Conservation (phyloP, 2,113 vertebrate species). For the Labeo rohita region DNA sequence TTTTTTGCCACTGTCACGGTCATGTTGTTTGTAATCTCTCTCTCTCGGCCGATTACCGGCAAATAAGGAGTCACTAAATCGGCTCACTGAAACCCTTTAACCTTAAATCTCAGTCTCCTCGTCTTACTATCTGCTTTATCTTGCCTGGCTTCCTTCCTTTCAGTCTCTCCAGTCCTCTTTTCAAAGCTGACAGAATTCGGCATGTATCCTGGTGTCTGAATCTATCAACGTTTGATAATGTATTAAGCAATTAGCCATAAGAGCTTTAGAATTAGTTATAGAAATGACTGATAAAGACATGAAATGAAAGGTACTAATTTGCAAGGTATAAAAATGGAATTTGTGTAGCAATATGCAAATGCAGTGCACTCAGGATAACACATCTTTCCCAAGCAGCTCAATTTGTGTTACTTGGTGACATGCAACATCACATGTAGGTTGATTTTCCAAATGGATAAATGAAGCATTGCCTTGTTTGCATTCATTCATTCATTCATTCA, state of each 20-base stretch:
- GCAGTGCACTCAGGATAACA: background rate
- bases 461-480: background rate
- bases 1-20: background rate
- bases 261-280: background rate
- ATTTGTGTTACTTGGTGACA: background rate
- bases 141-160: constrained; percentile 53
- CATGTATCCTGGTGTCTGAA: background rate
- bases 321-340: background rate
- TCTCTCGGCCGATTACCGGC: background rate
- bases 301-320: background rate
- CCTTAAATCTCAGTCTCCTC: background rate
- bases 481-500: background rate
- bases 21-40: background rate
- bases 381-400: background rate
- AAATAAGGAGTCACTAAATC: background rate
- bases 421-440: background rate
- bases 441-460: background rate
- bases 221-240: background rate
- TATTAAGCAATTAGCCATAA: background rate
- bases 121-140: constrained; percentile 17
- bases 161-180: constrained; percentile 51
- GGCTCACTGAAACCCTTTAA: constrained; percentile 30
- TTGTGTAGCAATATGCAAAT: background rate
- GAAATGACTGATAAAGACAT: background rate
- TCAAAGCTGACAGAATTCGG: background rate